Evolutionary conservation across 2,888 invertebrate species (phyloP).

Genomic region (Chromoteleia sp.): DNA sequence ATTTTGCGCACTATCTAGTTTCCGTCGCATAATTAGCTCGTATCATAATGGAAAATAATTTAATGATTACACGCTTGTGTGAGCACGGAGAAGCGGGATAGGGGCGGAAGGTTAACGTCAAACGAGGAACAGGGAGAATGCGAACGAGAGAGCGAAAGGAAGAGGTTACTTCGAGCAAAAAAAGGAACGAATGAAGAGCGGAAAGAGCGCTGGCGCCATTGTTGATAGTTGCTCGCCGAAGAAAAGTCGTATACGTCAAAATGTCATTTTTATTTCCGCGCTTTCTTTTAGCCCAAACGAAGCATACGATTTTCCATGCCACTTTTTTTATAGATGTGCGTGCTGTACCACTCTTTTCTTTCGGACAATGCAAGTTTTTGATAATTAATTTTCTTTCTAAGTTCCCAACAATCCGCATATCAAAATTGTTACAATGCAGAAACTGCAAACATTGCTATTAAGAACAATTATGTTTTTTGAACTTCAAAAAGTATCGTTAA

Average conservation of each 20-base stretch:
- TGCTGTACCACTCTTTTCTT: conserved; percentile 9
- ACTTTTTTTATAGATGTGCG: conserved; percentile 37
- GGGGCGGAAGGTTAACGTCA: conserved; percentile 46
- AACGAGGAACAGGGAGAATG: conserved; percentile 36
- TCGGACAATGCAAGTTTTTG: conserved; percentile 4
- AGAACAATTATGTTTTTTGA: no score
- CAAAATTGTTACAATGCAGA: no score
- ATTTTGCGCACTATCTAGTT: conserved; percentile 74
- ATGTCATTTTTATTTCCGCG: conserved; percentile 64
- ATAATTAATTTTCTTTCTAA: conserved; percentile 12
- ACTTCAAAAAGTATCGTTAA: no score
- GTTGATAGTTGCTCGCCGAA: conserved; percentile 63
- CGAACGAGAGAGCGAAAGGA: conserved; percentile 29
- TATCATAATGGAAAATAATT: conserved; percentile 77
- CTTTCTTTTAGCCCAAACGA: conserved; percentile 57
- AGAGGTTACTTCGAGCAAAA: conserved; percentile 35
- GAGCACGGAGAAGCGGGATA: conserved; percentile 37
- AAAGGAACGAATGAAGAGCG: conserved; percentile 60
- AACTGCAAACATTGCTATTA: no score
- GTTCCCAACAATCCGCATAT: no score
- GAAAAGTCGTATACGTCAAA: conserved; percentile 69
- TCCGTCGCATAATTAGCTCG: conserved; percentile 79
- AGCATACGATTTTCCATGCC: conserved; percentile 60
- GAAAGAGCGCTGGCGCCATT: conserved; percentile 65
- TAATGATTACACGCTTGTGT: conserved; percentile 73